These are phyloP conservation scores for Eurystomus glaucurus DNA, from an alignment of 2,797 vertebrate species.

Conservation along the genomic window DNA sequence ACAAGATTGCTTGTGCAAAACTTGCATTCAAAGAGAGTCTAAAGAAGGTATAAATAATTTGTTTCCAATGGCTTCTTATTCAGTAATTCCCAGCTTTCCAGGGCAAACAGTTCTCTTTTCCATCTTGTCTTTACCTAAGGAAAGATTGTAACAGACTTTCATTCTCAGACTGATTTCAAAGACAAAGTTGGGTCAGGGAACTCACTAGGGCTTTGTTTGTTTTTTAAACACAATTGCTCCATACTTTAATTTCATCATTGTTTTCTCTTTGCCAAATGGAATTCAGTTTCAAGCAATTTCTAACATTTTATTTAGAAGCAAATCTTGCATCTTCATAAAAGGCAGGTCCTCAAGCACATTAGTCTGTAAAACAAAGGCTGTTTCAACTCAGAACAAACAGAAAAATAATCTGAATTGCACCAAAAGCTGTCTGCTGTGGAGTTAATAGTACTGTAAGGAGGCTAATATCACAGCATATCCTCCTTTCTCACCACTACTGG, in stretches of 20 bases:
- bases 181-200: not conserved
- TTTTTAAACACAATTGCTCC: not conserved
- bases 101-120: not conserved
- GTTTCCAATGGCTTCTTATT: slow-evolving; percentile 10
- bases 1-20: slow-evolving; percentile 2
- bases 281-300: not conserved
- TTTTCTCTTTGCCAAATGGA: not conserved
- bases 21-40: slow-evolving; percentile 29
- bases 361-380: not conserved
- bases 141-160: not conserved
- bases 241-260: not conserved
- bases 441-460: not conserved
- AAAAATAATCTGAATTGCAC: not conserved
- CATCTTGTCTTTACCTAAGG: not conserved
- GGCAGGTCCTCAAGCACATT: fast-evolving
- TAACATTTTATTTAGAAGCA: not conserved
- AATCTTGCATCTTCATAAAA: not conserved
- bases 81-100: not conserved
- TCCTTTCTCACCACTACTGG: not conserved
- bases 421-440: not conserved
- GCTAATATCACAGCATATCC: not conserved
- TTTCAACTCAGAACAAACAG: not conserved
- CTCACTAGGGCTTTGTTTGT: not conserved
- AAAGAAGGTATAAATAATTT: slow-evolving; percentile 11
- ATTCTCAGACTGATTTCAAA: not conserved